Conservation (phyloP, 2,797 vertebrate genomes). For the Cossypha heuglini region DNA sequence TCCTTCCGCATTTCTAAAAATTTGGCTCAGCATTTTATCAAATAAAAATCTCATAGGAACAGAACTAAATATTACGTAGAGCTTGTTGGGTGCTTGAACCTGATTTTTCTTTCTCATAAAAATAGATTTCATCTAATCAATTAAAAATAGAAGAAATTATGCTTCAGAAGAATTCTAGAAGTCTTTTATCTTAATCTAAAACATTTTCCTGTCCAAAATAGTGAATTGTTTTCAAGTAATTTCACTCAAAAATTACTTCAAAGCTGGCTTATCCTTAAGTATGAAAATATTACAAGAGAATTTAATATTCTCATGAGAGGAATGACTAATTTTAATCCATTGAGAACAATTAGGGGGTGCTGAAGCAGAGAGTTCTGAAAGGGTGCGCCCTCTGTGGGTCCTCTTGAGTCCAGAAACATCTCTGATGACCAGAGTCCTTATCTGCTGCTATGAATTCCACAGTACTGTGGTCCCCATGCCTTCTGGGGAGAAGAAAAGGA, state of each 20-base stretch:
- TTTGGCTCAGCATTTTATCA: neutral
- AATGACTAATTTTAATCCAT: neutral
- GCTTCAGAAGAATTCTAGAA: neutral
- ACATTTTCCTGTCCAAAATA: neutral
- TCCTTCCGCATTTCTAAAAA: neutral
- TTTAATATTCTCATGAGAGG: neutral
- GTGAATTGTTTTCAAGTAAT: neutral
- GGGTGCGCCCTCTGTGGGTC: fast-evolving
- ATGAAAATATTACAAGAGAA: neutral
- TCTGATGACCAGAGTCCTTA: neutral
- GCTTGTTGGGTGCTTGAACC: neutral
- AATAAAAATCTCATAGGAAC: neutral
- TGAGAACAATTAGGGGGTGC: neutral
- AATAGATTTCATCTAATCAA: neutral
- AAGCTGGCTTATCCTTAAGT: neutral
- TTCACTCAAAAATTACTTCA: neutral
- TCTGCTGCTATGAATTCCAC: neutral
- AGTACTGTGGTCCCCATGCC: fast-evolving
- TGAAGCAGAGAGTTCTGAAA: neutral
- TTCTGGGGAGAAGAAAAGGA: neutral
- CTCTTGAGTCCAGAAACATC: neutral
- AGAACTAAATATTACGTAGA: neutral
- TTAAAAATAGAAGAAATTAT: neutral
- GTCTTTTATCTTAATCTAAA: neutral
- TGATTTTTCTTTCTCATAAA: neutral